Percentiles rank a stretch among this genome's conserved stretches.
Evolutionary conservation across 2,888 invertebrate genomes (phyloP).

Genomic region (Melanargia galathea): DNA sequence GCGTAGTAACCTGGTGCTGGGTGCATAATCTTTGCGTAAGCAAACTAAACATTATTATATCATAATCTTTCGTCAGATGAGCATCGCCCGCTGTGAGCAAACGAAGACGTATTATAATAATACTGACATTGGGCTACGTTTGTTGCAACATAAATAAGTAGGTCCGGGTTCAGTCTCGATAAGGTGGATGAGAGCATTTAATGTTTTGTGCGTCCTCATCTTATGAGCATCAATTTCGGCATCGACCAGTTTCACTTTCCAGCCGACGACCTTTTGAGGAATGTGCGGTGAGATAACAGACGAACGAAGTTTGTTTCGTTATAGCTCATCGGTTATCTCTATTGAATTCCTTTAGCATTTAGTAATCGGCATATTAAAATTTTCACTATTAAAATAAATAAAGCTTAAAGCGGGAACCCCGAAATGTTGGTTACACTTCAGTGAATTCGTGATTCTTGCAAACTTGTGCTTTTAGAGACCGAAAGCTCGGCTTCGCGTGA

Average conservation of each 20-base stretch:
- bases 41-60: slow-evolving; percentile 50
- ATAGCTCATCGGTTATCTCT: slow-evolving; percentile 5
- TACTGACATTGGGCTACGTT: slow-evolving; percentile 63
- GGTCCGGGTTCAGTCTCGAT: slow-evolving; percentile 52
- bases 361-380: background rate
- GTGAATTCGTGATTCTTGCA: slow-evolving; percentile 1
- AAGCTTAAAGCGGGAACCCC: background rate
- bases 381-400: background rate
- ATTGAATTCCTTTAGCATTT: background rate
- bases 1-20: background rate
- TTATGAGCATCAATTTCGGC: slow-evolving; percentile 70
- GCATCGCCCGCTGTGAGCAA: slow-evolving; percentile 45
- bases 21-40: slow-evolving; percentile 54
- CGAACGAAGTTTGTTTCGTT: slow-evolving; percentile 56
- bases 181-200: slow-evolving; percentile 41
- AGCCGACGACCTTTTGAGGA: slow-evolving; percentile 72
- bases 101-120: slow-evolving; percentile 33
- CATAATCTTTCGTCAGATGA: slow-evolving; percentile 54
- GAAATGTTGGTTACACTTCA: background rate
- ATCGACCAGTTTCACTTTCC: slow-evolving; percentile 75
- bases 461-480: slow-evolving; percentile 10
- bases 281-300: slow-evolving; percentile 67
- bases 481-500: slow-evolving; percentile 31
- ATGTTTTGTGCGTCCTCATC: slow-evolving; percentile 58
- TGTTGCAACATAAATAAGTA: slow-evolving; percentile 60